Evolutionary conservation across 1,140 invertebrate species (phyloP).

Genomic region (Homalodisca vitripennis): DNA sequence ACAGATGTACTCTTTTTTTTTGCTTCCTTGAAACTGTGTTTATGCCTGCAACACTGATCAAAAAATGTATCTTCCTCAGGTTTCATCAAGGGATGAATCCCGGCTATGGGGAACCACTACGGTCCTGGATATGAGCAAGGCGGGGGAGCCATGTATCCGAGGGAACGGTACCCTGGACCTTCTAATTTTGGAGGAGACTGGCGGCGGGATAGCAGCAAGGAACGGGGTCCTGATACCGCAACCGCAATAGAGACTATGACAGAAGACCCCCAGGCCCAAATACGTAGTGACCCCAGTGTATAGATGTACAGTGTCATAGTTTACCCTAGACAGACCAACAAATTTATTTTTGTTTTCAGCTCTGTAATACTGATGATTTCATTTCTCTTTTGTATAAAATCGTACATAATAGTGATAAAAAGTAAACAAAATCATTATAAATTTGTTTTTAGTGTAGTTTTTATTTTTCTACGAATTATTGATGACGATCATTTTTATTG

Average conservation of each 20-base stretch:
- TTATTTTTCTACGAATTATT: neutral
- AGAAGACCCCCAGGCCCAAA: constrained; percentile 51
- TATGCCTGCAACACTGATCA: too few species aligned
- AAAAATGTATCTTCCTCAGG: constrained; percentile 5
- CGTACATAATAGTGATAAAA: too few species aligned
- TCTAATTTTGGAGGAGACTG: constrained; percentile 18
- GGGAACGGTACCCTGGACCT: constrained; percentile 13
- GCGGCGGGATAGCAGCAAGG: neutral
- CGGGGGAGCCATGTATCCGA: neutral
- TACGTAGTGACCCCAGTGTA: constrained; percentile 11
- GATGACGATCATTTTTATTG: too few species aligned
- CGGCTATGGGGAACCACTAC: constrained; percentile 3
- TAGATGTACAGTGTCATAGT: neutral
- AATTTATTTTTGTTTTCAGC: neutral
- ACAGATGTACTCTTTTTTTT: neutral
- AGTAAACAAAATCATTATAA: too few species aligned
- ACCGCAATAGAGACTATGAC: constrained; percentile 54
- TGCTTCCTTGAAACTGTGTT: neutral
- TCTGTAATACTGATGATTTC: too few species aligned
- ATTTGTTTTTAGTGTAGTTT: neutral
- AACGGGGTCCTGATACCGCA: neutral
- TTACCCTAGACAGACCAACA: neutral
- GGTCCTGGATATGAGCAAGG: constrained; percentile 9
- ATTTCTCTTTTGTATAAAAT: too few species aligned
- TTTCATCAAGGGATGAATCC: constrained; percentile 13